Conservation (phyloP, 2,113 vertebrate genomes). For the chimpanzee (Pan troglodytes) region NHGRI_mPanTro3-v2.1_pri NC_072402.2:134647001-134647500, state of each 20-base stretch:
- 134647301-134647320: not conserved
- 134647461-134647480: not conserved
- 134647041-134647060: not conserved
- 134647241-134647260: not conserved
- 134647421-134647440: not conserved
- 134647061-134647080: not conserved
- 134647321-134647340: too few relatives aligned
- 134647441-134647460: not conserved
- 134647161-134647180: not conserved
- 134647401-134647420: not conserved
- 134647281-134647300: not conserved
- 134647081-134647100: not conserved
- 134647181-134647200: not conserved
- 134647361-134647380: not conserved
- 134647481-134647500: not conserved
- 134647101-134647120: not conserved
- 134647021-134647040: not conserved
- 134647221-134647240: not conserved
- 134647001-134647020: not conserved
- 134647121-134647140: not conserved
- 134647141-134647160: not conserved
- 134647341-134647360: not conserved
- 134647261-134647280: not conserved
- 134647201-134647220: not conserved
- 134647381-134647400: not conserved